Evolutionary conservation across 1,140 invertebrate genomes (phyloP), one percentile per base, ranked within the genome.

Genomic region (Zaprionus vittiger): DNA sequence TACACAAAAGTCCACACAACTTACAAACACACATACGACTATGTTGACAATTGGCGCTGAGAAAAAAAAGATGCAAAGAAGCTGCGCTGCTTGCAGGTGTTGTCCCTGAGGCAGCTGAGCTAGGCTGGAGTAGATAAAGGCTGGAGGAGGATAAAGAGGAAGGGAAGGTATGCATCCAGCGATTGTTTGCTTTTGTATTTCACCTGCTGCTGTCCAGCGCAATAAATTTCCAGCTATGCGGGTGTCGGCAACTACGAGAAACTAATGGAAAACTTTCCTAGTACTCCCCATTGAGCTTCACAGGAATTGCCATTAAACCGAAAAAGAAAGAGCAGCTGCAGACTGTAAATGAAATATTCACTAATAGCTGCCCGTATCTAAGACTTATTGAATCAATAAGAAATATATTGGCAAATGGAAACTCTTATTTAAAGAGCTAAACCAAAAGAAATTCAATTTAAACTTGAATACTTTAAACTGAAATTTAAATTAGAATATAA

Each of bases 51-150:
- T 75, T 71, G 70, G 73, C 56, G 64, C 63, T 63, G 41, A 65
- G 70, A 79, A 76, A 73, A 89, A 64, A 38, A 55, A 47, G 15
- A 71, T 72, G 64, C 70, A 64, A 65, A 26, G 22, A 61, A 62
- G 28, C 56, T 71, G n/a, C 41, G 11, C 47, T 41, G n/a, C 26
- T 34, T 44, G 77, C 73, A 79, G 66, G 54, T 69, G 69, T 64
- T 52, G 59, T 63, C 47, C 31, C 49, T 61, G 5, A 24, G 26
- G 37, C 17, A 9, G 14, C 37, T 20, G 20, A 24, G n/a, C 5
- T 41, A 15, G 2, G 6, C 15, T 44, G 41, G n/a, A 47, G n/a
- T 7, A 47, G n/a, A 47, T 11, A 47, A 11, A 34, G 4, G 31
- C 31, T 11, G 9, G 31, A 34, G 31, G 9, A 34, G 31, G 31